Conservation (phyloP, 1,140 invertebrate genomes). For the Hycleus cichorii region DNA sequence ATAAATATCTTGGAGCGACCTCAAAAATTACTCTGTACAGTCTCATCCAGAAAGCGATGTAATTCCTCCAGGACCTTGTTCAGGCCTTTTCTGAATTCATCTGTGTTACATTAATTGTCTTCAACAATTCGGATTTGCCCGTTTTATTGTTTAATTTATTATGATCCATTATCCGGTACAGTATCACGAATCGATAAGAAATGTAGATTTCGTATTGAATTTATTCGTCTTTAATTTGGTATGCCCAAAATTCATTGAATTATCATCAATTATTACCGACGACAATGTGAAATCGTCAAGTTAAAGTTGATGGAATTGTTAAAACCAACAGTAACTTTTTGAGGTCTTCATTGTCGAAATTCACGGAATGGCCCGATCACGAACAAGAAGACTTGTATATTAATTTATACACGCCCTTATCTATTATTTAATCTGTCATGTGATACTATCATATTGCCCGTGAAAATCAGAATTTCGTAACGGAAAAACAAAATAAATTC, state of each 20-base stretch:
- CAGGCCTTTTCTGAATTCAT: slow-evolving; percentile 41
- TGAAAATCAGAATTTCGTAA: too few relatives aligned
- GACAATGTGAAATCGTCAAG: slow-evolving; percentile 4
- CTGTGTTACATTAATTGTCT: slow-evolving; percentile 34
- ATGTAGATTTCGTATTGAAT: background rate
- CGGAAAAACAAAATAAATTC: too few relatives aligned
- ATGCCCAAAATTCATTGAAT: background rate
- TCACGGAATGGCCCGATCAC: slow-evolving; percentile 28
- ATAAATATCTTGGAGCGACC: slow-evolving; percentile 34
- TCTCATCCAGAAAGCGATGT: slow-evolving; percentile 42
- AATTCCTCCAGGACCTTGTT: slow-evolving; percentile 34
- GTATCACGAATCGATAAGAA: background rate
- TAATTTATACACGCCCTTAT: too few relatives aligned
- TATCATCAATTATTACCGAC: background rate
- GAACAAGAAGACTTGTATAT: slow-evolving; percentile 23
- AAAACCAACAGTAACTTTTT: slow-evolving; percentile 43
- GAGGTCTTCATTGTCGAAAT: slow-evolving; percentile 38
- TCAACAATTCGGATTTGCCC: slow-evolving; percentile 34
- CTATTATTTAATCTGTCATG: too few relatives aligned
- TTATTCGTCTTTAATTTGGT: too few relatives aligned
- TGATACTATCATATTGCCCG: too few relatives aligned
- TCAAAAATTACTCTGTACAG: slow-evolving; percentile 43
- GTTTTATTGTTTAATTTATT: slow-evolving; percentile 8
- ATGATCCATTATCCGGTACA: background rate
- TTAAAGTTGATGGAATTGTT: slow-evolving; percentile 38